Evolutionary conservation across 1,140 invertebrate genomes (phyloP).

Genomic region (Heliconius congener): DNA sequence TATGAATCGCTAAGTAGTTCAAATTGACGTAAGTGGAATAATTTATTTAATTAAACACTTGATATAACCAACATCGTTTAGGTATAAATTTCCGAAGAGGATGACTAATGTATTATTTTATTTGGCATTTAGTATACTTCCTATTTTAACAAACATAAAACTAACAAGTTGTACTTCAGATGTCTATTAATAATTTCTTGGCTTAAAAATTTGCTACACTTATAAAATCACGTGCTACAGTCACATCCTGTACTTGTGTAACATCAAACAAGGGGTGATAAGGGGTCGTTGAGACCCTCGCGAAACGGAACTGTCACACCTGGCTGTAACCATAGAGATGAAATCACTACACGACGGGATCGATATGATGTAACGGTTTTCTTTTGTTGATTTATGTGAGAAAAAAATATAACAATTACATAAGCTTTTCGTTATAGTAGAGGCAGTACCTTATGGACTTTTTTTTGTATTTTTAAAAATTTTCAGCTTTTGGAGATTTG

Average conservation of each 20-base stretch:
- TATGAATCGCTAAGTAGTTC: background rate
- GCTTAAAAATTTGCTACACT: too few relatives aligned
- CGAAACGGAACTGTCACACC: constrained; percentile 62
- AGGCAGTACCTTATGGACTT: too few relatives aligned
- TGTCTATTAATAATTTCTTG: too few relatives aligned
- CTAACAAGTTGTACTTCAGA: too few relatives aligned
- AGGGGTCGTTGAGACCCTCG: constrained; percentile 52
- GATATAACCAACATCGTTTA: background rate
- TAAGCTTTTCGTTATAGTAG: background rate
- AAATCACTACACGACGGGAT: constrained; percentile 72
- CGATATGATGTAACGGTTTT: constrained; percentile 65
- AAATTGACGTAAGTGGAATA: constrained; percentile 31
- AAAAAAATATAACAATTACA: constrained; percentile 17
- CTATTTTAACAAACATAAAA: too few relatives aligned
- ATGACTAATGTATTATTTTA: background rate
- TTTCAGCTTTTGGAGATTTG: background rate
- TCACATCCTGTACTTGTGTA: constrained; percentile 7
- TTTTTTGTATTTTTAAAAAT: background rate
- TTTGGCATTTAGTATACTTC: too few relatives aligned
- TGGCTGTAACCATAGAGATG: constrained; percentile 78
- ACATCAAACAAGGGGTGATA: constrained; percentile 35
- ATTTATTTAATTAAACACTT: constrained; percentile 19
- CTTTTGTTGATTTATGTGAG: constrained; percentile 21
- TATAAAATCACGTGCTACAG: background rate
- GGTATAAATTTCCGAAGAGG: background rate